phyloP scores from a whole-genome alignment of 92 coral and sea anemone species.

The Epizoanthus fatuus region DNA sequence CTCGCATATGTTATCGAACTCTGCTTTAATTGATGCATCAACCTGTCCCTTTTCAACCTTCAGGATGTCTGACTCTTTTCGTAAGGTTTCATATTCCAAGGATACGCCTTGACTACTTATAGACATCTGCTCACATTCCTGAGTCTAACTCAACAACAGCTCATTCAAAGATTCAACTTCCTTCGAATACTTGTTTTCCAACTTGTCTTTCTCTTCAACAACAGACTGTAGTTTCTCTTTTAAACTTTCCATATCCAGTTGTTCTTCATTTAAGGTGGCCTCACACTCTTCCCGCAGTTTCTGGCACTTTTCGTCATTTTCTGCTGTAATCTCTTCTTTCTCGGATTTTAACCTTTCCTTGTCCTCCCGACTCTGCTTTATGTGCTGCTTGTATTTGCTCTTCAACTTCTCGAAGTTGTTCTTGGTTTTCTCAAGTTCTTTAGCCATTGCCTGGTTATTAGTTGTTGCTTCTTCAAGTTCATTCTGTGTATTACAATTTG shows the following conservation, averaged over 20 bases:
- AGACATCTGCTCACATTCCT: conserved; percentile 22
- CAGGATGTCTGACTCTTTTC: conserved; percentile 41
- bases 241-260: conserved; percentile 8
- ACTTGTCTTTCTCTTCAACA: conserved; percentile 31
- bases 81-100: conserved; percentile 40
- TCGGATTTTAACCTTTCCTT: conserved; percentile 64
- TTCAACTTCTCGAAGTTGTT: conserved; percentile 76
- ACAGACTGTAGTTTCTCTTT: conserved; percentile 37
- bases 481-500: conserved; percentile 48
- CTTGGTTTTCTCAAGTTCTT: conserved; percentile 69
- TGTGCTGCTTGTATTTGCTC: conserved; percentile 63
- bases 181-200: conserved; percentile 30
- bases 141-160: conserved; percentile 14
- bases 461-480: conserved; percentile 49
- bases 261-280: conserved; percentile 35
- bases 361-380: conserved; percentile 69
- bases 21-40: conserved; percentile 52
- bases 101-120: conserved; percentile 1
- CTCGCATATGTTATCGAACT: conserved; percentile 66
- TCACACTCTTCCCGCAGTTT: conserved; percentile 63
- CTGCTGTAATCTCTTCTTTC: conserved; percentile 52
- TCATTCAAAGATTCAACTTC: conserved; percentile 31
- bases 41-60: conserved; percentile 56
- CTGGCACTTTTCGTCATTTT: conserved; percentile 70
- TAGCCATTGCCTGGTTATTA: conserved; percentile 40